phyloP scores from a whole-genome alignment of 2,113 vertebrate genomes.

The Anarrhichthys ocellatus region DNA sequence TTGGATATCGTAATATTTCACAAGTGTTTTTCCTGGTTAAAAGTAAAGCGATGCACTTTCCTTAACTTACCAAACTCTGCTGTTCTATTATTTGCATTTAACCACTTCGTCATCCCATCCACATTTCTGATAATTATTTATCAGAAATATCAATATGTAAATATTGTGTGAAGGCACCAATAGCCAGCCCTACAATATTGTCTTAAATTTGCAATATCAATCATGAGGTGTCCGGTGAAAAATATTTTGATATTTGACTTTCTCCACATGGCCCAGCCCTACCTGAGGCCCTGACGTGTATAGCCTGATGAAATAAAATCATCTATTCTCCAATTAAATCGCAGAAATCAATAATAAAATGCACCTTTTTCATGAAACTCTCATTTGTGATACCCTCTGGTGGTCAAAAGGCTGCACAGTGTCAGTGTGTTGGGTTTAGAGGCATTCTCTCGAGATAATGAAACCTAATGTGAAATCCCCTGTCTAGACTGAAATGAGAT shows the following conservation, averaged over 20 bases:
- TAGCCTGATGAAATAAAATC: neutral
- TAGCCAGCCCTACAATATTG: neutral
- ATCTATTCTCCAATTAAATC: neutral
- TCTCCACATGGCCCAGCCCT: neutral
- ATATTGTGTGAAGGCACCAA: neutral
- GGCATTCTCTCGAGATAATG: neutral
- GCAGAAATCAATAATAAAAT: neutral
- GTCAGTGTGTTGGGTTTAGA: neutral
- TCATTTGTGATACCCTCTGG: constrained; percentile 34
- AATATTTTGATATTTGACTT: neutral
- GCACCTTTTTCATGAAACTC: neutral
- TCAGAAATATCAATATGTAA: neutral
- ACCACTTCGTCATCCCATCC: neutral
- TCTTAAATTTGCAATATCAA: neutral
- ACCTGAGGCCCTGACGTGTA: neutral
- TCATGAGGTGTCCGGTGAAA: neutral
- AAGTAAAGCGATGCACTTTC: neutral
- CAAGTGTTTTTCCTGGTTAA: neutral
- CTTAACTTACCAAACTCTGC: neutral
- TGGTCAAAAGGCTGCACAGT: constrained; percentile 1
- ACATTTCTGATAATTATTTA: neutral
- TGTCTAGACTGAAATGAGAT: neutral
- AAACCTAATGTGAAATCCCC: neutral
- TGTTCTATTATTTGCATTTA: neutral
- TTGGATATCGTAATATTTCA: neutral